A percentile compares a stretch with the other conserved stretches of the same genome.
These are phyloP conservation scores for Brachyrhaphis roseni DNA, from an alignment of 2,797 vertebrate genomes.

Conservation along the genomic window DNA sequence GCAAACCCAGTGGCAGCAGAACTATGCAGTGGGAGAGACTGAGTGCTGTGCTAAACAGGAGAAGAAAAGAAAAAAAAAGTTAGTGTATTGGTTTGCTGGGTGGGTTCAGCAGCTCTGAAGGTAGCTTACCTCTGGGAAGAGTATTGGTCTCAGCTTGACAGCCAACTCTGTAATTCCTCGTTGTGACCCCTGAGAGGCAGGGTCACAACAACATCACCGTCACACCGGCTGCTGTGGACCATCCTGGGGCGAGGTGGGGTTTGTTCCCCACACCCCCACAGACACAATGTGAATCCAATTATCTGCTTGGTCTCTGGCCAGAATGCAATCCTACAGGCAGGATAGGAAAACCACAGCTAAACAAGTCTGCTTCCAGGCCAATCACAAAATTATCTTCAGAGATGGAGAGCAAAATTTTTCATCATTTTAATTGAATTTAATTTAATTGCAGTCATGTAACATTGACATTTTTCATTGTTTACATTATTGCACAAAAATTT, in stretches of 20 bases:
- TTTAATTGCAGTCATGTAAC: background rate
- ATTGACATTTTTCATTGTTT: background rate
- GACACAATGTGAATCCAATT: conserved; percentile 71
- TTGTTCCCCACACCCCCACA: conserved; percentile 39
- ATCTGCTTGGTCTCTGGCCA: conserved; percentile 55
- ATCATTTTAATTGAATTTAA: background rate
- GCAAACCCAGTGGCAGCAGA: conserved; percentile 40
- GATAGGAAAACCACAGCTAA: conserved; percentile 38
- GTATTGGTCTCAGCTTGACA: conserved; percentile 72
- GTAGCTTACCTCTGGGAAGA: conserved; percentile 64
- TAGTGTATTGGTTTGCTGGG: conserved; percentile 3
- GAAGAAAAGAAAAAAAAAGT: conserved; percentile 4
- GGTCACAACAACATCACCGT: conserved; percentile 73
- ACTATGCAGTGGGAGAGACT: conserved; percentile 30
- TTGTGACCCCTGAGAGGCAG: conserved; percentile 68
- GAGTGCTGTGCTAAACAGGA: background rate
- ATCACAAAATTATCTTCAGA: conserved; percentile 2
- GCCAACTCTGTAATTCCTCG: conserved; percentile 68
- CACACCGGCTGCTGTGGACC: conserved; percentile 59
- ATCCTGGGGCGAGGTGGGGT: conserved; percentile 50
- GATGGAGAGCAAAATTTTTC: background rate
- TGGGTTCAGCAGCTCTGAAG: conserved; percentile 47
- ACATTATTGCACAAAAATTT: background rate
- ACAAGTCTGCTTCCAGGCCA: conserved; percentile 34
- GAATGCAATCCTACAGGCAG: conserved; percentile 51